A percentile compares a stretch with the other conserved stretches of the same genome.
phyloP scores from a whole-genome alignment of 2,797 vertebrate species.

The Nyctibius grandis region DNA sequence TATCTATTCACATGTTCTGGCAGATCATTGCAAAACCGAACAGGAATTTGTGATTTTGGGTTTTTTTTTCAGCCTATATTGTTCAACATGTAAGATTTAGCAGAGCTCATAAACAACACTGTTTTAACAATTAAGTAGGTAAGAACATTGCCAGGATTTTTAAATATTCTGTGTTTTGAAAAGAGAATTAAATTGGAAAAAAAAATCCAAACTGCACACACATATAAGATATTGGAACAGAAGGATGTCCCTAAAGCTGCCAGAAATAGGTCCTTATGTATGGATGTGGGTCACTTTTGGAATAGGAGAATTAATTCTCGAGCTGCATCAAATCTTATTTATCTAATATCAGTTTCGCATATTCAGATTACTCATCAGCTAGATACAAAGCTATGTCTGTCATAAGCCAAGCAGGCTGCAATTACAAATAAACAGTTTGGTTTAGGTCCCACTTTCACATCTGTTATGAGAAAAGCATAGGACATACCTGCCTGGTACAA shows the following conservation, averaged over 20 bases:
- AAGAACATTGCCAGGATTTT: not conserved
- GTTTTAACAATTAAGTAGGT: not conserved
- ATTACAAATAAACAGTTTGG: not conserved
- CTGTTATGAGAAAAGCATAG: not conserved
- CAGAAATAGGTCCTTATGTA: not conserved
- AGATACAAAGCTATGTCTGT: not conserved
- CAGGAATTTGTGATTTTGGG: not conserved
- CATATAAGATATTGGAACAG: not conserved
- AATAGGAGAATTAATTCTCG: not conserved
- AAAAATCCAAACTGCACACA: not conserved
- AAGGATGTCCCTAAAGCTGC: not conserved
- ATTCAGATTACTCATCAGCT: not conserved
- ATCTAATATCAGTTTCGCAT: not conserved
- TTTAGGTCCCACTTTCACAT: not conserved
- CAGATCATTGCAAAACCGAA: not conserved
- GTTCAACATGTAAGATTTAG: not conserved
- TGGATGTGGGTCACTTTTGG: not conserved
- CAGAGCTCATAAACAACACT: not conserved
- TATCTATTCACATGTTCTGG: not conserved
- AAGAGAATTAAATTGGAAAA: not conserved
- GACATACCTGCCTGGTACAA: not conserved
- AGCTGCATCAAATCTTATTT: not conserved
- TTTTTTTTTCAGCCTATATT: not conserved
- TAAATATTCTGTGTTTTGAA: not conserved
- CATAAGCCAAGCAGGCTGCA: not conserved